Evolutionary conservation across 2,797 vertebrate genomes (phyloP), one percentile per base, ranked within the genome.

Genomic region (Tinamus major): DNA sequence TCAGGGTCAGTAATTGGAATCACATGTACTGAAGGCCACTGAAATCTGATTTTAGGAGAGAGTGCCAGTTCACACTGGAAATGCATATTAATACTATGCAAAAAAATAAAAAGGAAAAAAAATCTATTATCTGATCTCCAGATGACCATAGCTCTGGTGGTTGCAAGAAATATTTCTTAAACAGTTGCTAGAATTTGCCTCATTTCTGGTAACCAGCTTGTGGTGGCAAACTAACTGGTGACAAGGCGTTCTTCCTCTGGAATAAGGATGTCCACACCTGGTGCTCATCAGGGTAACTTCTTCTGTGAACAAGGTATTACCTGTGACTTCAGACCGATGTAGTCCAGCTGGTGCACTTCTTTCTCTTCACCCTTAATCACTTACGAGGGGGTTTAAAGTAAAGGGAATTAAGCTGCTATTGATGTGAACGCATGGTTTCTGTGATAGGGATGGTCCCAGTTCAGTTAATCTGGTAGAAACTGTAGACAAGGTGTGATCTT

Each of bases 1-100:
- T 18, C 35, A 37, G 61, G 79, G 82, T 89, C 93, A 88, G 84
- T 97, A 95, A 96, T 94, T 94, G 80, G 94, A 97, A 96, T 93
- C 94, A 71, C 90, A 85, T 97, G 96, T 89, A 86, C 94, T 93
- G 3, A 0, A 94, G 89, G 78, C 48, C 56, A 85, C 79, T 86
- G 35, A 76, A 55, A 74, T 70, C 51, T 70, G 59, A 69, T 64
- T 33, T 90, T 87, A 95, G 95, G 95, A 78, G 92, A 91, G 90
- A 71, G 71, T 75, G 74, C 90, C 70, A 90, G 61, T 93, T 92
- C 67, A 84, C 74, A 71, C 65, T 46, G 65, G 67, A 89, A 89
- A 85, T 24, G 29, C 48, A 41, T 67, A 61, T 81, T 49, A 61
- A 67, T 33, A 31, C 67, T 31, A 39, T 13, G 29, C 37, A 59